A percentile compares a stretch with the other conserved stretches of the same genome.
Evolutionary conservation across 2,113 vertebrate species (phyloP).

Genomic region (Mormyrus lacerda): DNA sequence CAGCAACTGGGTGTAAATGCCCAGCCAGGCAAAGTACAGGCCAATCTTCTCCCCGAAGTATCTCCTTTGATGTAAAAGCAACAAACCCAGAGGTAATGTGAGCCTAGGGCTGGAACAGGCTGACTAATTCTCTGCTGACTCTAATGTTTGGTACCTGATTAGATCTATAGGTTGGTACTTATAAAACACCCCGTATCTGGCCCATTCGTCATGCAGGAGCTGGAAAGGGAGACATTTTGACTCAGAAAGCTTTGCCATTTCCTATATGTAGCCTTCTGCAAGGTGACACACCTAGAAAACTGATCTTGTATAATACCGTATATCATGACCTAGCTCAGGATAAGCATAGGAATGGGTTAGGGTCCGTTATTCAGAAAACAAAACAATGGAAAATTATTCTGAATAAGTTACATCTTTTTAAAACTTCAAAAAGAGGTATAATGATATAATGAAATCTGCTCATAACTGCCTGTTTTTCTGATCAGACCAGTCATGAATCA

Average conservation of each 20-base stretch:
- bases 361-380: neutral
- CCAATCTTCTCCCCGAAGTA: slow-evolving; percentile 98
- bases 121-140: neutral
- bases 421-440: neutral
- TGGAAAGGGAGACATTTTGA: slow-evolving; percentile 42
- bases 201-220: slow-evolving; percentile 92
- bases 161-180: slow-evolving; percentile 94
- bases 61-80: slow-evolving; percentile 62
- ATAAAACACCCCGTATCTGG: slow-evolving; percentile 87
- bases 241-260: neutral
- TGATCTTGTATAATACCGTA: neutral
- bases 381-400: neutral
- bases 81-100: neutral
- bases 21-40: slow-evolving; percentile 96
- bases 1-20: slow-evolving; percentile 90
- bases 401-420: neutral
- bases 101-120: neutral
- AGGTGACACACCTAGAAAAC: neutral
- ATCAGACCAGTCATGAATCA: neutral
- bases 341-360: neutral
- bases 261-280: neutral
- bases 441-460: neutral
- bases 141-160: slow-evolving; percentile 70
- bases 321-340: neutral
- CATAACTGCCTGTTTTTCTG: neutral